A percentile compares a stretch with the other conserved stretches of the same genome.
phyloP scores from a whole-genome alignment of 1,140 invertebrate species.

The Asobara japonica region DNA sequence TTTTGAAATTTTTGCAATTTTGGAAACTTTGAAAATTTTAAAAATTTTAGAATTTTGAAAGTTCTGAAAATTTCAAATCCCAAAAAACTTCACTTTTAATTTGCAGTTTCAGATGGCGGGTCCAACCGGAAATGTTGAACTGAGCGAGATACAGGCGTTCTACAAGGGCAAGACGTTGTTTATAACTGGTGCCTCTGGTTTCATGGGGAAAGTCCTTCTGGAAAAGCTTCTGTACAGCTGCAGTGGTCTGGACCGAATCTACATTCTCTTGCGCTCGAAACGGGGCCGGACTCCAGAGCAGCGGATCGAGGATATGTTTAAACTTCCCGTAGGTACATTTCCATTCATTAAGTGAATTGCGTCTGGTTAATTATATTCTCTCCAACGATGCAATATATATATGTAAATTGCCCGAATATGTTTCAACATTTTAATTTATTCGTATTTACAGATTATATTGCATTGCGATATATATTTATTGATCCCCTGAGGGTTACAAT shows the following conservation, averaged over 20 bases:
- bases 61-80: not conserved
- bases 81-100: not conserved
- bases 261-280: conserved; percentile 76
- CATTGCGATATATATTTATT: no score
- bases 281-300: conserved; percentile 67
- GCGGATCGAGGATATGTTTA: conserved; percentile 70
- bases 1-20: no score
- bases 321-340: conserved; percentile 67
- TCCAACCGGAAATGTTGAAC: conserved; percentile 19
- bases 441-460: no score
- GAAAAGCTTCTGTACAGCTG: conserved; percentile 80
- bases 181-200: conserved; percentile 79
- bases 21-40: no score
- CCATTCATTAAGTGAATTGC: not conserved
- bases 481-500: no score
- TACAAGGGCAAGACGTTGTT: conserved; percentile 76
- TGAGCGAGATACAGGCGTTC: conserved; percentile 62
- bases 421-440: no score
- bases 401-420: not conserved
- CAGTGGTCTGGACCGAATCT: conserved; percentile 73
- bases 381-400: not conserved
- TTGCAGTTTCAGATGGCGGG: not conserved
- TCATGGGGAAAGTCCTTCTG: conserved; percentile 92
- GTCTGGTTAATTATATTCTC: not conserved
- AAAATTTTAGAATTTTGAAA: no score